Evolutionary conservation across 2,113 vertebrate genomes (phyloP), one percentile per base, ranked within the genome.

Genomic region (Riparia riparia): DNA sequence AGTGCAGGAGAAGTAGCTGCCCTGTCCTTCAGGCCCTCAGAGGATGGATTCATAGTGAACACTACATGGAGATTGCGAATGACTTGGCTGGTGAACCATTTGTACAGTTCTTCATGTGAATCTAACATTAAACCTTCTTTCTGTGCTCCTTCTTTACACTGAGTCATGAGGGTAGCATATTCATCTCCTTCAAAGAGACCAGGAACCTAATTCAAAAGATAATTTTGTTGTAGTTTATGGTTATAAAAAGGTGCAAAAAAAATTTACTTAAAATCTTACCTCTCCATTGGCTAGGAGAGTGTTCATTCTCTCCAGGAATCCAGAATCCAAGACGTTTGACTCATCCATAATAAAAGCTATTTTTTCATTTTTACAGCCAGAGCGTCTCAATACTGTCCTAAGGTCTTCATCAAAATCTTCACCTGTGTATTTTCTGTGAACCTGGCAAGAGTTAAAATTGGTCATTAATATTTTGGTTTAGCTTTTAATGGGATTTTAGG

Each of bases 1-100:
- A 99, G 99, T 0, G 99, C 99, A 34, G 99, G 99, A 34, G 99
- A 99, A 6, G 99, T 99, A 93, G 99, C 99, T 4, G 99, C 99
- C 8, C 99, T 98, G 97, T 99, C 99, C 98, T 99, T 99, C 96
- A 99, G 97, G 16, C 99, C 99, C 96, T 99, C 99, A 4, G 99
- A 99, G n/a, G 99, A 99, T 0, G 99, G 99, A 94, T 99, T 99
- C 99, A 99, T 99, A 96, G 99, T 99, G 98, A 99, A 99, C 85
- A 99, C 99, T 8, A 99, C 99, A 17, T 99, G 99, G 51, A 99
- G 98, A 97, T 99, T 99, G 91, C 99, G 98, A 97, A 99, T 99
- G 77, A 99, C 99, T 97, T 99, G 99, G 96, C 99, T 99, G 51
- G 99, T 99, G 98, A 99, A 99, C 99, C 99, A 99, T 88, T 99